Evolutionary conservation across 2,113 vertebrate genomes (phyloP).

Genomic region (Hippocampus guttulatus): DNA sequence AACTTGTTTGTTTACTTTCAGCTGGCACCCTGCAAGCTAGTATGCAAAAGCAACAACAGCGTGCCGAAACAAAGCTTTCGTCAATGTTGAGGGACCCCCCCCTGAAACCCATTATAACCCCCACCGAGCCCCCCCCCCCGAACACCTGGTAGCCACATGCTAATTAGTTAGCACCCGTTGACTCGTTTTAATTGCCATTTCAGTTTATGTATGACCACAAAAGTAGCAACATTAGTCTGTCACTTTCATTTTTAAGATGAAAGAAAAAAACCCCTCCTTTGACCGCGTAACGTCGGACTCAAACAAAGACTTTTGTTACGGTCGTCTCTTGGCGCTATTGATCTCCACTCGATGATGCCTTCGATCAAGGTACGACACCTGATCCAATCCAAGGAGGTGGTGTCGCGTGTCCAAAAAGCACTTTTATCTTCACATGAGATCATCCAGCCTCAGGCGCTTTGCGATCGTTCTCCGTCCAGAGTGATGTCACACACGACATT

Average conservation of each 20-base stretch:
- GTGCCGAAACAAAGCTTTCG: slow-evolving; percentile 29
- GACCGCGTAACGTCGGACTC: no score
- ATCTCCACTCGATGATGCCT: background rate
- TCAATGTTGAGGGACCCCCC: background rate
- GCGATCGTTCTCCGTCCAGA: background rate
- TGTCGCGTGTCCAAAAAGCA: background rate
- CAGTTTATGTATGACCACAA: no score
- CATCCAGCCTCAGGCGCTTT: background rate
- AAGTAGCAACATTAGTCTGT: background rate
- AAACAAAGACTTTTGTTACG: background rate
- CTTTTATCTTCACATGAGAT: background rate
- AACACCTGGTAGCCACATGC: no score
- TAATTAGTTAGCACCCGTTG: no score
- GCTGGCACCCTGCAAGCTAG: slow-evolving; percentile 16
- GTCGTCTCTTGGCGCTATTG: background rate
- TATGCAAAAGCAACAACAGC: slow-evolving; percentile 29
- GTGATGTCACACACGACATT: background rate
- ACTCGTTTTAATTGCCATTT: no score
- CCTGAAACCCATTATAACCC: no score
- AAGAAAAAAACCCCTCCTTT: no score
- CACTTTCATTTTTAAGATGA: background rate
- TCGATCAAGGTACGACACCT: background rate
- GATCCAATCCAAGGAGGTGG: background rate
- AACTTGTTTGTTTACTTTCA: slow-evolving; percentile 29
- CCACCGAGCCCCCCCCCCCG: no score